Evolutionary conservation across 2,113 vertebrate genomes (phyloP).

Genomic region (human): DNA sequence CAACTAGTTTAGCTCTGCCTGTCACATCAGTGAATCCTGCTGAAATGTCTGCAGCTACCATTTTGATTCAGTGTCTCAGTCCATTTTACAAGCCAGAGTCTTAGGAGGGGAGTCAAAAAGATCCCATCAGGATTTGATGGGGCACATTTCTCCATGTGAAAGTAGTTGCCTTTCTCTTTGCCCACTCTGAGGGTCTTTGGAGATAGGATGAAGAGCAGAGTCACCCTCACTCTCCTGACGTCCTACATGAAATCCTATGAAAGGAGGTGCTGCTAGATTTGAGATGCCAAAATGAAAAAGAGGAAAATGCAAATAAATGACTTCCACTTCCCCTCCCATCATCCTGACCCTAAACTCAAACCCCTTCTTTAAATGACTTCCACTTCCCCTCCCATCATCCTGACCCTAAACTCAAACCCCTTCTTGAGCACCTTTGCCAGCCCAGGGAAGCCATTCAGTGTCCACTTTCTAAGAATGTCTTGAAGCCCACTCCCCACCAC

Average conservation of each 20-base stretch:
- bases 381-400: neutral
- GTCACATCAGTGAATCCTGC: neutral
- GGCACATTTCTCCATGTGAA: neutral
- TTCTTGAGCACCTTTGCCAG: neutral
- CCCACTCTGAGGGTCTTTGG: neutral
- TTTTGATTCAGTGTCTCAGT: neutral
- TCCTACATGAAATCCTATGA: neutral
- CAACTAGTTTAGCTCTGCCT: neutral
- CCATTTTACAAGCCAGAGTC: neutral
- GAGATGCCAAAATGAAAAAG: neutral
- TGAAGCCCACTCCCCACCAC: neutral
- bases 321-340: neutral
- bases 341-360: neutral
- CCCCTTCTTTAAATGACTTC: fast-evolving
- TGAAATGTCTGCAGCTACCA: neutral
- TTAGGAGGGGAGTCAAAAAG: neutral
- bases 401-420: neutral
- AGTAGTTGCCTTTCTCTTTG: neutral
- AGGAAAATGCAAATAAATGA: neutral
- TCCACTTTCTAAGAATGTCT: neutral
- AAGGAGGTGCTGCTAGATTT: neutral
- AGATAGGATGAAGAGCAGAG: neutral
- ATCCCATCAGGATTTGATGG: neutral
- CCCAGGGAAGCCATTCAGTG: neutral
- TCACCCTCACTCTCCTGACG: neutral